Percentiles rank a stretch among this genome's conserved stretches.
These are phyloP conservation scores for Brienomyrus brachyistius DNA, from an alignment of 2,113 vertebrate species.

Conservation along the genomic window DNA sequence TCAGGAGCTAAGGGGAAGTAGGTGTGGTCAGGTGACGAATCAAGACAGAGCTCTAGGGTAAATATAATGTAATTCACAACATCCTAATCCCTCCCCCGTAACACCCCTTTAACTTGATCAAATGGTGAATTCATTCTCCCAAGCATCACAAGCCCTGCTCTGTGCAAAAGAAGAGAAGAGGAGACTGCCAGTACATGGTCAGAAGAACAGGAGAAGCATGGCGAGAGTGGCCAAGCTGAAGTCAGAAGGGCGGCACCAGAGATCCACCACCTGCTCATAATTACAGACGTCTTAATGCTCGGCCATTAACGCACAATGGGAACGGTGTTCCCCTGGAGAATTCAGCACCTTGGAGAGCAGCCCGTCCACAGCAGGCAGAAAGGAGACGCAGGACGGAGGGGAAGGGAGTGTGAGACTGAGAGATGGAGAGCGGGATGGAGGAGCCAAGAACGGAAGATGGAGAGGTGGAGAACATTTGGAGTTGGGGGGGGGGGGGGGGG, in stretches of 20 bases:
- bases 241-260: not conserved
- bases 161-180: not conserved
- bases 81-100: conserved; percentile 10
- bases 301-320: not conserved
- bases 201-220: not conserved
- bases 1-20: not conserved
- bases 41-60: conserved; percentile 15
- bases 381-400: not conserved
- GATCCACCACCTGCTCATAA: not conserved
- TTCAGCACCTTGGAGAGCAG: conserved; percentile 35
- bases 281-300: not conserved
- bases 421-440: not conserved
- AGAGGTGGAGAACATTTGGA: not conserved
- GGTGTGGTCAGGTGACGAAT: conserved; percentile 18
- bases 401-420: not conserved
- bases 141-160: not conserved
- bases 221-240: not conserved
- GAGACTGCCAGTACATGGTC: not conserved
- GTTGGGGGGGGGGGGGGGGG: not conserved
- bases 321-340: not conserved
- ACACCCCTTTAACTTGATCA: conserved; percentile 16
- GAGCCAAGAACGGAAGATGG: not conserved
- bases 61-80: conserved; percentile 11
- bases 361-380: not conserved
- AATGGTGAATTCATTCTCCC: not conserved